Base-by-base conservation (phyloP, 2,888 invertebrate species). In the Cephus pygmeus region DNA sequence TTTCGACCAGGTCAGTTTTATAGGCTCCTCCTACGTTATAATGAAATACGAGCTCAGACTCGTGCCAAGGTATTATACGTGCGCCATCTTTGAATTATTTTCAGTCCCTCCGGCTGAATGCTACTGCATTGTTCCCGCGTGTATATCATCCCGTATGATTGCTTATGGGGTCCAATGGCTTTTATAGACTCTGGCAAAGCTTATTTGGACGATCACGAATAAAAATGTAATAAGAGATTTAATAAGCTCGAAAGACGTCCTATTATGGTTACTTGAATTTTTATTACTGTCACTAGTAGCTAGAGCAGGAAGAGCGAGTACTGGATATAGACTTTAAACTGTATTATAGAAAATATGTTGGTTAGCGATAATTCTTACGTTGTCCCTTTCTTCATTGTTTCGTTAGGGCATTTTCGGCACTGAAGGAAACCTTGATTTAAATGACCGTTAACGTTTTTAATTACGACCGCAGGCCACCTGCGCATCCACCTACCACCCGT, bases 1-100 rank as follows among this genome's bases (percentile, higher is more conserved):
- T 86, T 86, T 83, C 75, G 77, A 78, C 69, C 74, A 75, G 75
- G 73, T 79, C 79, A 80, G 78, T 85, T 85, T 85, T 86, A 85
- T 81, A 78, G 75, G 56, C 69, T 34, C 69, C 68, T 75, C 56
- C 56, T 73, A 74, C 76, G 71, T 69, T 36, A 75, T 80, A 71
- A 12, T 56, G 35, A n/a, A 23, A 56, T 23, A 71, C 34, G 56
- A 56, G 56, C 15, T 56, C 56, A 23, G 56, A 56, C 56, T 56
- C 56, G 56, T 56, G 56, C 56, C 56, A 56, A 56, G 56, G 23
- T 56, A 56, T 56, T 15, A 56, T 23, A 56, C 23, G 23, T 56
- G 56, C 56, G 23, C 23, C 56, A 56, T 56, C 9, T 56, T 56
- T 56, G 56, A 56, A 56, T 56, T 56, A 56, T 56, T 56, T 40